These are phyloP conservation scores for Ariolimax columbianus DNA, from an alignment of 2,888 invertebrate species.

Conservation along the genomic window DNA sequence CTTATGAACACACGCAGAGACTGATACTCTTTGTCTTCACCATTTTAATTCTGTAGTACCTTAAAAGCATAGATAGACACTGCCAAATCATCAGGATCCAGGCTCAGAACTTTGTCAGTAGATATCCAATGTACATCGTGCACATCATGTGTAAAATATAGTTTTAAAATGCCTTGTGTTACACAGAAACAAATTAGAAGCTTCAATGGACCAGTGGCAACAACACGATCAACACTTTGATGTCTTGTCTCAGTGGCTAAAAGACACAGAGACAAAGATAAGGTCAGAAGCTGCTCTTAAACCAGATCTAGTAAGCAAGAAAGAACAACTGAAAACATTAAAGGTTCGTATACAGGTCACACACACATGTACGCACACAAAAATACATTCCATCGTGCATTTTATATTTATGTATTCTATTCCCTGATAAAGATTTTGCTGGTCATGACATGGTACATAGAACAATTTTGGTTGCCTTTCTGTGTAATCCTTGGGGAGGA, in stretches of 20 bases:
- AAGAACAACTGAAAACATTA: constrained; percentile 86
- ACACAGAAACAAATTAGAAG: constrained; percentile 70
- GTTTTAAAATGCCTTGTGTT: constrained; percentile 11
- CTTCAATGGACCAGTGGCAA: constrained; percentile 82
- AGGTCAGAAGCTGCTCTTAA: constrained; percentile 89
- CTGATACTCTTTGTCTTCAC: too few relatives aligned
- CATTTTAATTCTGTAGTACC: too few relatives aligned
- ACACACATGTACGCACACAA: neutral
- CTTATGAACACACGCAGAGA: too few relatives aligned
- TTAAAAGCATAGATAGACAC: neutral
- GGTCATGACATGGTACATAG: too few relatives aligned
- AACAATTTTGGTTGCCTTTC: too few relatives aligned
- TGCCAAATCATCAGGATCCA: neutral
- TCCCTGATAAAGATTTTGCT: too few relatives aligned
- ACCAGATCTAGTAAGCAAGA: constrained; percentile 89
- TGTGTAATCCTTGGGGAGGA: too few relatives aligned
- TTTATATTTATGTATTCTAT: too few relatives aligned
- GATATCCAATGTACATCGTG: neutral
- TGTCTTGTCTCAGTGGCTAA: constrained; percentile 91
- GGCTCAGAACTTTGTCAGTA: neutral
- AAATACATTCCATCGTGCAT: too few relatives aligned
- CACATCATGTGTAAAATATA: neutral
- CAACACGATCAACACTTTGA: constrained; percentile 89
- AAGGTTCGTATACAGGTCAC: constrained; percentile 80
- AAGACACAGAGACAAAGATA: constrained; percentile 89